These are phyloP conservation scores for Eucidaris tribuloides DNA, from an alignment of 35 echinoderm and acorn worm species.

Conservation along the genomic window DNA sequence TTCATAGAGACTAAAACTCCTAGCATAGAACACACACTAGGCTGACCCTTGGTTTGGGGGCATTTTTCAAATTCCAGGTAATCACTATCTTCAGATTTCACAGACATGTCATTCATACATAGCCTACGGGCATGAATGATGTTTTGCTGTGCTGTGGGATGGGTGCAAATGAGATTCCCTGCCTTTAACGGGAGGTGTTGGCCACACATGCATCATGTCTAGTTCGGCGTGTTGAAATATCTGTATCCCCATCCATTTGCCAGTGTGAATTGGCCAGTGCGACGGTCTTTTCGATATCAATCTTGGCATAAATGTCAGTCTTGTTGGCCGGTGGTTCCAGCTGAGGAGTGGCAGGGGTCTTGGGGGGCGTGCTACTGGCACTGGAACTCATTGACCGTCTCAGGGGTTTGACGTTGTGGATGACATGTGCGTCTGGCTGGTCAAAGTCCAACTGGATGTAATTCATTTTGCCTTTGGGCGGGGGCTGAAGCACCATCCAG, in stretches of 20 bases:
- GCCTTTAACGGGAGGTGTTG: slow-evolving; percentile 1
- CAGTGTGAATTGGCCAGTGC: slow-evolving; percentile 83
- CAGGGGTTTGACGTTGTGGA: background rate
- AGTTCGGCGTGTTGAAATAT: slow-evolving; percentile 45
- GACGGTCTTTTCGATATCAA: slow-evolving; percentile 86
- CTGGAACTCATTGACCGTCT: slow-evolving; percentile 59
- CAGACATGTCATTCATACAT: too few species aligned
- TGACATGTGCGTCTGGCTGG: background rate
- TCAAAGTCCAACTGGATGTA: slow-evolving; percentile 91
- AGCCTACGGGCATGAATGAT: too few species aligned
- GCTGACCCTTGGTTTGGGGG: too few species aligned
- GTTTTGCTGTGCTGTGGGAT: too few species aligned
- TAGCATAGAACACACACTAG: too few species aligned
- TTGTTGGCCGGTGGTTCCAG: slow-evolving; percentile 27
- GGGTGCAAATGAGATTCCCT: too few species aligned
- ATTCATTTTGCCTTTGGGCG: slow-evolving; percentile 84
- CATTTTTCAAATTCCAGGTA: too few species aligned
- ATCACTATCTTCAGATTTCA: too few species aligned
- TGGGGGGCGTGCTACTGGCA: slow-evolving; percentile 67
- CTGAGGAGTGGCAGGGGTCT: slow-evolving; percentile 58
- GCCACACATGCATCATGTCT: slow-evolving; percentile 24
- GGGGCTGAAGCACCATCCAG: slow-evolving; percentile 68
- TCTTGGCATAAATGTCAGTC: slow-evolving; percentile 78
- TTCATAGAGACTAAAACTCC: too few species aligned
- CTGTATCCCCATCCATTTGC: slow-evolving; percentile 54